Base-by-base conservation (phyloP, 2,888 invertebrate genomes). In the Spisula solida region DNA sequence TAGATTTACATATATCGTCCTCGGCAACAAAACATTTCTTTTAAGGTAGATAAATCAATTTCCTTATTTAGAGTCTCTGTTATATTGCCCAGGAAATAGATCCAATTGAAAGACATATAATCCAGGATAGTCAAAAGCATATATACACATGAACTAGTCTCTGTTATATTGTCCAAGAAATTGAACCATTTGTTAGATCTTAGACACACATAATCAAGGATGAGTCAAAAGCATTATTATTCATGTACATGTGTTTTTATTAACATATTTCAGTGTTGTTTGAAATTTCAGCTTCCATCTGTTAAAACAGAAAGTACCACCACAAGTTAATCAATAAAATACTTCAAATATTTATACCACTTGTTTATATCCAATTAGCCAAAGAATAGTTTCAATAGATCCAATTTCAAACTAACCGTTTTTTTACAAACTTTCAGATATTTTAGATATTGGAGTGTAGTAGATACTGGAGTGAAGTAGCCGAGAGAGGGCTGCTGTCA, bases 331-430 rank as follows among this genome's bases (percentile, higher is more conserved):
- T 66, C 25, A 25, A 66, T 25, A 16, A 75, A 16, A 14, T 18
- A 1, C 31, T 31, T 75, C 34, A 31, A 75, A 75, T 31, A 75
- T 31, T 31, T 18, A 75, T 75, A 14, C 34, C 75, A 75, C 75
- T 34, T 6, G 29, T 41, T 60, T 12, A 34, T 34, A 75, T 75
- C 75, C 75, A 75, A 75, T 75, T 75, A 75, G 25, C 34, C 31
- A 66, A 10, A 75, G 75, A 60, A 60, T 60, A 60, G n/a, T 60
- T 60, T 60, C 56, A 10, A 60, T n/a, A n/a, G n/a, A n/a, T 25
- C 60, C 14, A n/a, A 60, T 51, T 51, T 51, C 51, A 51, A 51
- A 51, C 51, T 1, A 51, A 51, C 41, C 14, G 12, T 51, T 51
- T 51, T n/a, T 51, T 51, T 51, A 16, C 51, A 12, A 51, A 10